Evolutionary conservation across 2,113 vertebrate genomes (phyloP).

Genomic region (Sinocyclocheilus anophthalmus): DNA sequence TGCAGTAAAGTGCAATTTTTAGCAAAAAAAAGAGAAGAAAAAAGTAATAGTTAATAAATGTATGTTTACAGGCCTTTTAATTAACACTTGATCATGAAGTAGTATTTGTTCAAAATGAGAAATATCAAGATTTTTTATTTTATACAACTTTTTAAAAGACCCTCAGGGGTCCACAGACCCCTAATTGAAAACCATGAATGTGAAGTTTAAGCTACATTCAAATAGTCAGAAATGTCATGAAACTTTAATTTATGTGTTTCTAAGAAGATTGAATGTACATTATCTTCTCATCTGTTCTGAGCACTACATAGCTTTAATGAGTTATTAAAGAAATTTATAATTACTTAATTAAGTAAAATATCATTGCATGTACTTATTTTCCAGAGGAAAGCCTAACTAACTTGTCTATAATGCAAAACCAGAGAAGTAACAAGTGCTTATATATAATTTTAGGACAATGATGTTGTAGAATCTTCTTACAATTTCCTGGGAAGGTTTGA

Average conservation of each 20-base stretch:
- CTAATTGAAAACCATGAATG: neutral
- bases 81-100: too few species aligned
- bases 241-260: neutral
- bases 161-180: neutral
- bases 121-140: too few species aligned
- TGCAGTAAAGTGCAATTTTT: neutral
- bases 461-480: neutral
- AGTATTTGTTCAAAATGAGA: neutral
- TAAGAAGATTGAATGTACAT: neutral
- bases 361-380: neutral
- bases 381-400: constrained; percentile 14
- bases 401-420: neutral
- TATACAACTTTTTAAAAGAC: neutral
- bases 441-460: neutral
- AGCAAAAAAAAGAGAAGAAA: neutral
- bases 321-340: neutral
- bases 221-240: neutral
- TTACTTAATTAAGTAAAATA: neutral
- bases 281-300: neutral
- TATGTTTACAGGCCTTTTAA: too few species aligned
- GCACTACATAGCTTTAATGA: neutral
- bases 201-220: neutral
- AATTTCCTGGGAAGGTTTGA: neutral
- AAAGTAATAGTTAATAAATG: too few species aligned
- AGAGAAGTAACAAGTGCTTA: neutral